A percentile compares a stretch with the other conserved stretches of the same genome.
These are phyloP conservation scores for Alfaro cultratus DNA, from an alignment of 2,797 vertebrate genomes.

Conservation along the genomic window DNA sequence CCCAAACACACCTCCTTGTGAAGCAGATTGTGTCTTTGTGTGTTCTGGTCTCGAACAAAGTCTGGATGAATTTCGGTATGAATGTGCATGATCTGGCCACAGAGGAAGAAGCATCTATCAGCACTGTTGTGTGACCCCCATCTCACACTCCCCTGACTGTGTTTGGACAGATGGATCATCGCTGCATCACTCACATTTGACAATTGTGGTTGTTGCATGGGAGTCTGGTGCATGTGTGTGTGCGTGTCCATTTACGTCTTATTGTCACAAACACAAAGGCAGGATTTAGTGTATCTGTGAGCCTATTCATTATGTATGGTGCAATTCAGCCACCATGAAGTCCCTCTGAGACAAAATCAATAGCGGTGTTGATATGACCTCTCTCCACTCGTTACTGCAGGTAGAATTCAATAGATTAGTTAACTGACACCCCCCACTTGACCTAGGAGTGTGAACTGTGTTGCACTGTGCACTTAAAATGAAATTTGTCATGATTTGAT, in stretches of 20 bases:
- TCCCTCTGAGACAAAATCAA: slow-evolving; percentile 72
- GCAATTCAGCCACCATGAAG: slow-evolving; percentile 65
- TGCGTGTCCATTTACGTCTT: slow-evolving; percentile 19
- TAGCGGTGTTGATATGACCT: slow-evolving; percentile 73
- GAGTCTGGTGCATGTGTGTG: slow-evolving; percentile 9
- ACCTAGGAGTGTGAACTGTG: slow-evolving; percentile 20
- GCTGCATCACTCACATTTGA: slow-evolving; percentile 59
- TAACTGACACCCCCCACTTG: slow-evolving; percentile 59
- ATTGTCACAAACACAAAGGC: slow-evolving; percentile 48
- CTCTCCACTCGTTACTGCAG: slow-evolving; percentile 65
- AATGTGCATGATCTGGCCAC: slow-evolving; percentile 29
- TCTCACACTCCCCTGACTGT: slow-evolving; percentile 63
- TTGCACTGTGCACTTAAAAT: neutral
- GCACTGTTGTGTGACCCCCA: slow-evolving; percentile 61
- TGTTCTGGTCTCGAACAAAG: slow-evolving; percentile 57
- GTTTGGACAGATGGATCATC: slow-evolving; percentile 78
- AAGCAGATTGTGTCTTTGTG: slow-evolving; percentile 48
- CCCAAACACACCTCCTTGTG: slow-evolving; percentile 33
- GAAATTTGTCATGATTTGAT: slow-evolving; percentile 29
- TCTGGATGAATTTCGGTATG: slow-evolving; percentile 49
- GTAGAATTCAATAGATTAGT: slow-evolving; percentile 73
- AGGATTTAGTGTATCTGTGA: slow-evolving; percentile 38
- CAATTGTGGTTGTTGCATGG: slow-evolving; percentile 48
- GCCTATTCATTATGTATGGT: slow-evolving; percentile 69
- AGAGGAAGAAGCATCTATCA: slow-evolving; percentile 58